Evolutionary conservation across 1,140 invertebrate genomes (phyloP), one percentile per base, ranked within the genome.

Genomic region (Drosophila equinoxialis): DNA sequence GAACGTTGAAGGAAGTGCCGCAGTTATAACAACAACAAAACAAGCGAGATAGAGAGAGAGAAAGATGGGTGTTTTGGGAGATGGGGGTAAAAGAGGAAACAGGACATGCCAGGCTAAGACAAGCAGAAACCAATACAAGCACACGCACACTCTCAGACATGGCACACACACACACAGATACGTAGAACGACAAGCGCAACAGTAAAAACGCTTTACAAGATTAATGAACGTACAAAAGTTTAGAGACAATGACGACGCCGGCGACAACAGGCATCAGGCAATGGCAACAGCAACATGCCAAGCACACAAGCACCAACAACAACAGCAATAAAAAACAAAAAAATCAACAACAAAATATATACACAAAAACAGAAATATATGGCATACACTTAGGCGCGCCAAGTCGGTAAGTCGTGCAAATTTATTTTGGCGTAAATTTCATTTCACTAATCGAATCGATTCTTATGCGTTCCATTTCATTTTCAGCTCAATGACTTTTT

Each of bases 191-290:
- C 61, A 59, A 37, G 74, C 65, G 79, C 69, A 82, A 80, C 83
- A 82, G 83, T 79, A 69, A 79, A 79, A 87, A 87, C 83, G 83
- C 83, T 87, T 82, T 86, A 83, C 79, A 87, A 87, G 83, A 87
- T 87, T 87, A 87, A 87, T 87, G 83, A 87, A 87, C 79, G 83
- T 87, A 82, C 83, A 87, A 87, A 87, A 87, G 83, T 87, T 87
- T 87, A 87, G 83, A 87, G 79, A 87, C 83, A 87, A 87, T 87
- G 83, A 87, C 83, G 83, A 79, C 79, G 83, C 79, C 83, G 76
- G 70, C 75, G 73, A 83, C 77, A 74, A 82, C 64, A 79, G 62
- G 51, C 80, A 79, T 63, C 51, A 80, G 37, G 70, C 57, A 79
- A 39, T 17, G 61, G 69, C 63, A 78, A 42, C 6, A 10, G 64